Evolutionary conservation across 2,888 invertebrate genomes (phyloP), one percentile per base, ranked within the genome.

Genomic region (Scrobipalpa costella): DNA sequence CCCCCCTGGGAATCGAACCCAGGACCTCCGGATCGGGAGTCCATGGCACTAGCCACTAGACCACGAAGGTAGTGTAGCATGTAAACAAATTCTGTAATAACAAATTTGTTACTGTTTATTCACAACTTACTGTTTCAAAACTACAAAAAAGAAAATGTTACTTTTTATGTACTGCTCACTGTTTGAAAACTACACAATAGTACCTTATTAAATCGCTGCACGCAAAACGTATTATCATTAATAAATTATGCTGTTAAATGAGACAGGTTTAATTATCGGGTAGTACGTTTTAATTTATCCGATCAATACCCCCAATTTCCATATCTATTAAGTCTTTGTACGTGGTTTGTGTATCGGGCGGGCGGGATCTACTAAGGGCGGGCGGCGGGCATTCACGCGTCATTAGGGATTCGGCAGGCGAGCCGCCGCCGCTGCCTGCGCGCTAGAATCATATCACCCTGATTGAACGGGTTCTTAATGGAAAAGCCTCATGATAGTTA

Each of bases 371-470:
- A 27, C n/a, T 27, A 27, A 27, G 27, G 27, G 27, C 27, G 27
- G 27, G 27, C 5, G 74, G 72, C 67, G 70, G 69, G 73, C 75
- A 73, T 73, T 79, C 75, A 78, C 81, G 77, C 77, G 74, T 84
- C 80, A 82, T 81, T 83, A 80, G 76, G 75, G 73, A 80, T 81
- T 79, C 76, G 71, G 73, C 72, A 72, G 73, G 73, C 73, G 73
- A 71, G 68, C 73, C 67, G 65, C 70, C 69, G 68, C 69, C 63
- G 61, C 64, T 59, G n/a, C n/a, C n/a, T n/a, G n/a, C n/a, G n/a
- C n/a, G n/a, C n/a, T n/a, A n/a, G n/a, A n/a, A n/a, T n/a, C n/a
- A n/a, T n/a, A n/a, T n/a, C n/a, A n/a, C n/a, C n/a, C n/a, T n/a
- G n/a, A n/a, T n/a, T n/a, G n/a, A n/a, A n/a, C n/a, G n/a, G n/a